Base-by-base conservation (phyloP, 2,888 invertebrate species). In the Chrysina gloriosa region DNA sequence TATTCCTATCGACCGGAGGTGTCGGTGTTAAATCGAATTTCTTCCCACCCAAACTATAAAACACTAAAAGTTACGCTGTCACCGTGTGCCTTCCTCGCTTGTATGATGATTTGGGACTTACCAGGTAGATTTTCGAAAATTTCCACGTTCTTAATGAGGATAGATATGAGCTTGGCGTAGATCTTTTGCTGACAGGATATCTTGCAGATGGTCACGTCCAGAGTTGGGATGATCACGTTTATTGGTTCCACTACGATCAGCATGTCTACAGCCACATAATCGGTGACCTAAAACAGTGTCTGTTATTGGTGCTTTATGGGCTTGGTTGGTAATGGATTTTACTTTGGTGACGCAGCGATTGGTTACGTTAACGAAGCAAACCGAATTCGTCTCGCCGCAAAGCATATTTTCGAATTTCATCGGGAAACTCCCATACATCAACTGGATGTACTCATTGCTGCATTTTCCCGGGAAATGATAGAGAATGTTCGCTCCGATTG, bases 111-210 rank as follows among this genome's bases (percentile, higher is more conserved):
- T 23, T 36, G n/a, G 23, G 11, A 68, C 66, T 74, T 77, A 82
- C 83, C 78, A 69, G 82, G 79, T 58, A 81, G 69, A 48, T 77
- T 77, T 69, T 78, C 77, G 16, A 80, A 69, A 7, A 77, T 79
- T 70, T 79, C 76, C 0, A 80, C 71, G 71, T 83, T 83, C 67
- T 81, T 79, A 56, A 81, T 69, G 0, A 83, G 69, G 31, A 82
- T 74, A 5, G 74, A 69, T 1, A 80, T 75, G n/a, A 83, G 69
- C 69, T 79, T 79, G 2, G 78, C 74, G 69, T 81, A 82, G 2
- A 81, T 70, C 69, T 78, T 77, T 68, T 81, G 73, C 72, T 81
- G 80, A 52, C 83, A 83, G 63, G 77, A 77, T 3, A 83, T 74
- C 68, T 80, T 76, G 67, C 83, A 84, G 2, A 71, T 70, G 3